Percentiles rank a stretch among this genome's conserved stretches.
Evolutionary conservation across 2,113 vertebrate genomes (phyloP).

Genomic region (Eclectus roratus): DNA sequence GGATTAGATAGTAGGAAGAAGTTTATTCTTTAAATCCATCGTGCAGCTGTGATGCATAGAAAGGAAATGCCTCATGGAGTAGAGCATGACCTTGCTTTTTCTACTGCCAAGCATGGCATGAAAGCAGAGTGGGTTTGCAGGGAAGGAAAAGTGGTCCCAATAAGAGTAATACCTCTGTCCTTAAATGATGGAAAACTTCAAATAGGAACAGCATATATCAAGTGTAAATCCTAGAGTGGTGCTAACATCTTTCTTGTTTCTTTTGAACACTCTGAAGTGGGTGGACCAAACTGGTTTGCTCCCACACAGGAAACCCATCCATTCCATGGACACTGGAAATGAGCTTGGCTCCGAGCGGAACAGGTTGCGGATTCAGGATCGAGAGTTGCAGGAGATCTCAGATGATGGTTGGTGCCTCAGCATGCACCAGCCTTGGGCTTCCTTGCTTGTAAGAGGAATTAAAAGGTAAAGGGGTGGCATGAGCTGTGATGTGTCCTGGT

Average conservation of each 20-base stretch:
- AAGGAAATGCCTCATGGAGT: background rate
- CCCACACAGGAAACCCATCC: slow-evolving; percentile 29
- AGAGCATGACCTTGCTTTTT: background rate
- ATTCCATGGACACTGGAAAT: background rate
- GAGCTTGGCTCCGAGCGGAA: slow-evolving; percentile 59
- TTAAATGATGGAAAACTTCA: background rate
- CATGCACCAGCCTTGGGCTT: slow-evolving; percentile 98
- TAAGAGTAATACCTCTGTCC: background rate
- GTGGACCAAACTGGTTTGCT: slow-evolving; percentile 80
- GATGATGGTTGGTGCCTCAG: slow-evolving; percentile 96
- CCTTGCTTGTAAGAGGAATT: slow-evolving; percentile 88
- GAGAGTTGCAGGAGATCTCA: slow-evolving; percentile 92
- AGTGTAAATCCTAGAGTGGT: background rate
- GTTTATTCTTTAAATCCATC: background rate
- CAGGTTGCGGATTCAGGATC: slow-evolving; percentile 88
- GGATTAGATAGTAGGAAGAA: background rate
- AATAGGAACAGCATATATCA: background rate
- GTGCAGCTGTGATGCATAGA: background rate
- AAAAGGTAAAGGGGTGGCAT: slow-evolving; percentile 81
- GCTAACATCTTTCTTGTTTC: background rate
- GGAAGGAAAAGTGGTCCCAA: background rate
- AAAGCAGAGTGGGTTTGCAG: background rate
- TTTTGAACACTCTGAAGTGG: slow-evolving; percentile 76
- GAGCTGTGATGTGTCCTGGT: too few relatives aligned
- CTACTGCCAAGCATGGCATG: background rate